These are phyloP conservation scores for Vimba vimba DNA, from an alignment of 2,113 vertebrate genomes.

Conservation along the genomic window DNA sequence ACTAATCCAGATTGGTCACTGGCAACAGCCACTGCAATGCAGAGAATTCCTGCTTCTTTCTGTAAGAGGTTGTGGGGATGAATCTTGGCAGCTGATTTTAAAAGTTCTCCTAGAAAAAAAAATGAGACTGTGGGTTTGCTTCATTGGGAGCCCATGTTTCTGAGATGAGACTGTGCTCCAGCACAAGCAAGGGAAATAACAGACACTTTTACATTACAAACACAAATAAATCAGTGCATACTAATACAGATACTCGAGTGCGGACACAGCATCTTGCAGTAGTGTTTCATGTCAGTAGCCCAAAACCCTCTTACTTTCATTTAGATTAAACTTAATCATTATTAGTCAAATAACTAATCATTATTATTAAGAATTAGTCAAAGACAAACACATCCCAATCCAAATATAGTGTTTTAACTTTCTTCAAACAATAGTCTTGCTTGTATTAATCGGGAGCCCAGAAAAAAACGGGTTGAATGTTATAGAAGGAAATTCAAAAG, in stretches of 20 bases:
- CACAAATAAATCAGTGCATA: conserved; percentile 19
- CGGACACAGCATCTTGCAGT: background rate
- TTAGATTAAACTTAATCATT: background rate
- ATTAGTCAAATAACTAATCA: background rate
- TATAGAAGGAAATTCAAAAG: background rate
- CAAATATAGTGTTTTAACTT: conserved; percentile 29
- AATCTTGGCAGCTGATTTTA: background rate
- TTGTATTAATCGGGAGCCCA: background rate
- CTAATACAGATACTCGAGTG: conserved; percentile 10
- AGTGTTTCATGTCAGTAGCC: background rate
- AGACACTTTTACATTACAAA: conserved; percentile 7
- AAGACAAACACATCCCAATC: background rate
- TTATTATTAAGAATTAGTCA: background rate
- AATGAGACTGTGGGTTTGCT: background rate
- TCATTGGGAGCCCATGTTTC: background rate
- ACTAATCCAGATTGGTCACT: conserved; percentile 4
- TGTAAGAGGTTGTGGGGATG: background rate
- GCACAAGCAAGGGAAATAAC: conserved; percentile 8
- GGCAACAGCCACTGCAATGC: conserved; percentile 44
- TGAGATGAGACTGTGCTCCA: background rate
- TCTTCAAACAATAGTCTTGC: background rate
- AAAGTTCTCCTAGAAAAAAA: background rate
- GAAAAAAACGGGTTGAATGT: conserved; percentile 1
- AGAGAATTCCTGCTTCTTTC: background rate
- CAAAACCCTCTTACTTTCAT: conserved; percentile 4